Conservation (phyloP, 2,888 invertebrate species). For the Monopis laevigella region DNA sequence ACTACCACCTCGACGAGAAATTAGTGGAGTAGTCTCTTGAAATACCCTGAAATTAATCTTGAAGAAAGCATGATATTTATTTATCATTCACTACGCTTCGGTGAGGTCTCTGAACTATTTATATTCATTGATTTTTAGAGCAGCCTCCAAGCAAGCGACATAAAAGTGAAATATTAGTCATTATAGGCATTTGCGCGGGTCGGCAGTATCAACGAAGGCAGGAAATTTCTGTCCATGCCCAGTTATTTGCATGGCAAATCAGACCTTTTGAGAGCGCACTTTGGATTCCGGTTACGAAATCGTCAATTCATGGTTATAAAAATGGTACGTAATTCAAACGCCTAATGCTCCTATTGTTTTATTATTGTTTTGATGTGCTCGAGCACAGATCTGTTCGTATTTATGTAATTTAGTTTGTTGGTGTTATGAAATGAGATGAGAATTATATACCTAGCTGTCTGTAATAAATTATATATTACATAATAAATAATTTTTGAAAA, state of each 20-base stretch:
- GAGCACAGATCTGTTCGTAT: not conserved
- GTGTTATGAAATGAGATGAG: too few relatives aligned
- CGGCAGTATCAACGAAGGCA: conserved; percentile 25
- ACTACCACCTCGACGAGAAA: too few relatives aligned
- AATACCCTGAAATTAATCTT: too few relatives aligned
- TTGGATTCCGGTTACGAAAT: conserved; percentile 24
- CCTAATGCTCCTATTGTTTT: conserved; percentile 34
- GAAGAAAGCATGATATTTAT: too few relatives aligned
- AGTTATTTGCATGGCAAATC: conserved; percentile 32
- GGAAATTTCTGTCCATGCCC: conserved; percentile 21
- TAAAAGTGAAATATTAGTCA: conserved; percentile 37
- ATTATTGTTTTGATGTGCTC: conserved; percentile 17
- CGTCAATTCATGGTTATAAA: conserved; percentile 18
- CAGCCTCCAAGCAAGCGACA: conserved; percentile 32
- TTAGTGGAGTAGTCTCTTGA: too few relatives aligned
- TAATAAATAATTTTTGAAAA: too few relatives aligned
- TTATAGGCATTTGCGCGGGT: conserved; percentile 30
- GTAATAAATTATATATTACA: too few relatives aligned
- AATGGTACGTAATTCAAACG: not conserved
- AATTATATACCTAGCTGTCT: too few relatives aligned
- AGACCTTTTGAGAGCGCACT: conserved; percentile 20
- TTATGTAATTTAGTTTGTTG: not conserved
- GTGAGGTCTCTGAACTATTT: too few relatives aligned
- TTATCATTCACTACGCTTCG: too few relatives aligned
- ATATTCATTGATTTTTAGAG: too few relatives aligned